These are phyloP conservation scores for Apostichopus californicus DNA, from an alignment of 35 echinoderm and acorn worm genomes.

Conservation along the genomic window DNA sequence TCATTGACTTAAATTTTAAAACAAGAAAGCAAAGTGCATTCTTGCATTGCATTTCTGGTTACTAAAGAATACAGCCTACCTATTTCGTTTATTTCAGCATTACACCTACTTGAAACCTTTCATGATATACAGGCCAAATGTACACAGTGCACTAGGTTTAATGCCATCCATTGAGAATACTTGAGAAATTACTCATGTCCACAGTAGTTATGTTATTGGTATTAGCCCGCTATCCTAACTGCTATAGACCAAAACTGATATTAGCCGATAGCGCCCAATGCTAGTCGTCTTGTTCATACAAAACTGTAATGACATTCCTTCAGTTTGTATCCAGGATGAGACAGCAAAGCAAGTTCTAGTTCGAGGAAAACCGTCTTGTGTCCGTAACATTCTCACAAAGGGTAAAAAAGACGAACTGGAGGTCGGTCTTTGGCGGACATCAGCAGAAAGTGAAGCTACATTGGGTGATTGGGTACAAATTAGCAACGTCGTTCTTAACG, in stretches of 20 bases:
- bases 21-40: too few species aligned
- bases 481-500: not conserved
- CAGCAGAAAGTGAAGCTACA: not conserved
- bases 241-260: not conserved
- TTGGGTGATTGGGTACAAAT: slow-evolving; percentile 27
- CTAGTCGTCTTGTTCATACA: not conserved
- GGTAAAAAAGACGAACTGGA: slow-evolving; percentile 1
- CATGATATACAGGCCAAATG: too few species aligned
- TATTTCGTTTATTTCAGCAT: too few species aligned
- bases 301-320: not conserved
- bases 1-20: too few species aligned
- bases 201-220: not conserved
- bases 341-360: slow-evolving; percentile 11
- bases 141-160: too few species aligned
- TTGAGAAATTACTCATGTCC: too few species aligned
- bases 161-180: too few species aligned
- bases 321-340: not conserved
- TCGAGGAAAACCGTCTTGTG: not conserved
- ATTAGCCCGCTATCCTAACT: not conserved
- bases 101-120: too few species aligned
- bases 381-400: slow-evolving; percentile 8
- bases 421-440: not conserved
- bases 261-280: not conserved
- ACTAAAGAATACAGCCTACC: not conserved
- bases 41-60: not conserved